Conservation (phyloP, 2,888 invertebrate species). For the Pteria penguin region DNA sequence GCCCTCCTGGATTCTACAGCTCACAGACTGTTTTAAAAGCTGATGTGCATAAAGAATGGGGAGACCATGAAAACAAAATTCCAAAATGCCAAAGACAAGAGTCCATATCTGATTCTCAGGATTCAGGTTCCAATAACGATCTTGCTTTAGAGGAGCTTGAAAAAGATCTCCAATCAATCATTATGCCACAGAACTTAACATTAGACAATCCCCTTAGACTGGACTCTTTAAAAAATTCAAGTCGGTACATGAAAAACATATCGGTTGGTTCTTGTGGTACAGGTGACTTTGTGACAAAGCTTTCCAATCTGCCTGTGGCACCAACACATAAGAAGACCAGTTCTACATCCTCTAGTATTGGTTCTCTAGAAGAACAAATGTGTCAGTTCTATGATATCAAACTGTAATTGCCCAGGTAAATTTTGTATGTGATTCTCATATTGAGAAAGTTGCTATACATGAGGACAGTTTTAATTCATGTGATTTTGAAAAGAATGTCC, state of each 20-base stretch:
- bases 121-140: conserved; percentile 53
- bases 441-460: too few relatives aligned
- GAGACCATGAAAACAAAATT: conserved; percentile 42
- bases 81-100: conserved; percentile 37
- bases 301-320: conserved; percentile 3
- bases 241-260: conserved; percentile 2
- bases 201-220: not conserved
- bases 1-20: conserved; percentile 53
- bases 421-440: too few relatives aligned
- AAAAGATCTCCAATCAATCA: conserved; percentile 67
- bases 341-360: conserved; percentile 22
- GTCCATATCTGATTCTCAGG: conserved; percentile 53
- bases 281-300: not conserved
- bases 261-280: not conserved
- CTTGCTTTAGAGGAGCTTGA: conserved; percentile 61
- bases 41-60: conserved; percentile 75
- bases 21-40: conserved; percentile 72
- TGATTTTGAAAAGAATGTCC: too few relatives aligned
- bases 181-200: conserved; percentile 46
- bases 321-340: not conserved
- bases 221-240: not conserved
- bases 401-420: too few relatives aligned
- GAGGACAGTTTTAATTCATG: too few relatives aligned
- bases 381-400: not conserved
- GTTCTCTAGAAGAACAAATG: conserved; percentile 6